Base-by-base conservation (phyloP, 2,888 invertebrate genomes). In the Eugnorisma glareosa region DNA sequence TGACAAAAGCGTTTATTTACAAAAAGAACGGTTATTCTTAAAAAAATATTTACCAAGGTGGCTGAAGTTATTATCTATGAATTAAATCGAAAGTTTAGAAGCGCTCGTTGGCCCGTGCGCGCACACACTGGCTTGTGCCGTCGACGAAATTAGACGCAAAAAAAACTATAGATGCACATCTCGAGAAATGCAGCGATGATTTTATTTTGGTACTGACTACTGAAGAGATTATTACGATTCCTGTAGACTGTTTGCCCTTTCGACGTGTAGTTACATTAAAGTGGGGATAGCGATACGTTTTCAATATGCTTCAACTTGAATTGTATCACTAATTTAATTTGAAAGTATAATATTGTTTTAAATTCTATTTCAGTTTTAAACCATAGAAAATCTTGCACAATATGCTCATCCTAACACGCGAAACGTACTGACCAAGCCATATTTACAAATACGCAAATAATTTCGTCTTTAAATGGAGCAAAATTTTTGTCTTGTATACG, bases 81-180 rank as follows among this genome's bases (percentile, higher is more conserved):
- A 89, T 90, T 89, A 72, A 85, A 82, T 82, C n/a, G 66, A 78
- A 84, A 88, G 92, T 89, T 89, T 88, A 90, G 92, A 90, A 93
- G 94, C 92, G 95, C 93, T 93, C 93, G 92, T 90, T 91, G 91
- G 91, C 90, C 91, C 90, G 94, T 93, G 91, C 94, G 93, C 93
- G 94, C 91, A 89, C 92, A 90, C 91, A 96, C 96, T 96, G 96
- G 95, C 95, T 93, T 94, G 95, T 93, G 93, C 94, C 94, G 94
- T 94, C 93, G 94, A 94, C 95, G 93, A 95, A 96, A 91, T 95
- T 96, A 96, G 96, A 96, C 93, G 91, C 93, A 94, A 94, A 94
- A 73, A 94, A 93, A 93, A 92, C 67, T 70, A 70, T 94, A 92
- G 92, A 93, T 93, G 96, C 95, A 94, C 94, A 94, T 93, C 92